Conservation (phyloP, 2,888 invertebrate genomes). For the Acanthacorydalis orientalis region DNA sequence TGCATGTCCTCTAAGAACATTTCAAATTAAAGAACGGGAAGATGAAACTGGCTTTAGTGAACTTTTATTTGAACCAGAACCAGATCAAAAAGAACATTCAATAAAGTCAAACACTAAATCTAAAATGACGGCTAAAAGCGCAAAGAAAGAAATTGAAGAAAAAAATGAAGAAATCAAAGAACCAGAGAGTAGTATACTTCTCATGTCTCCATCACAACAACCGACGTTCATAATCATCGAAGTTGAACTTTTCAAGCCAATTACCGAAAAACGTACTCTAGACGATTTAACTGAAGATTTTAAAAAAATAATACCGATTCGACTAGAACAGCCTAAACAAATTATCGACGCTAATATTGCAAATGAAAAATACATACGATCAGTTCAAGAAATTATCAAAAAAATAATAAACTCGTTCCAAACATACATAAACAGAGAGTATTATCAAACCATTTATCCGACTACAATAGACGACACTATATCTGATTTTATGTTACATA, state of each 20-base stretch:
- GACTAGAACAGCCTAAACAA: constrained; percentile 12
- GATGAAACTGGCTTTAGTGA: constrained; percentile 16
- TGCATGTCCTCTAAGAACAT: constrained; percentile 19
- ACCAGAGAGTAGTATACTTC: constrained; percentile 16
- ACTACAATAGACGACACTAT: too few relatives aligned
- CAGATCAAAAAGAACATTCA: constrained; percentile 6
- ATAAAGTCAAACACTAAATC: constrained; percentile 1
- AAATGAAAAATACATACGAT: constrained; percentile 17
- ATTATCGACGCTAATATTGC: constrained; percentile 16
- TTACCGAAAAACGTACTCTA: constrained; percentile 15
- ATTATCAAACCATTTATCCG: too few relatives aligned
- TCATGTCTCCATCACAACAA: constrained; percentile 19
- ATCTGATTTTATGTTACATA: not conserved
- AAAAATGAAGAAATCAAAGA: constrained; percentile 3
- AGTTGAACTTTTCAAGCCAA: constrained; percentile 20
- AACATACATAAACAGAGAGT: not conserved
- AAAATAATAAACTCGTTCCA: constrained; percentile 19
- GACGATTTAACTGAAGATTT: constrained; percentile 19
- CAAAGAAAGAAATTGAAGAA: constrained; percentile 4
- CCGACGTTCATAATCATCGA: constrained; percentile 23
- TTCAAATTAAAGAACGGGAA: constrained; percentile 18
- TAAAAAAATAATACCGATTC: constrained; percentile 8
- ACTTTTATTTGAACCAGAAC: constrained; percentile 19
- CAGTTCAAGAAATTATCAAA: constrained; percentile 15
- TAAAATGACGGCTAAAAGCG: constrained; percentile 2